Evolutionary conservation across 2,797 vertebrate genomes (phyloP), one percentile per base, ranked within the genome.

Genomic region (Pygocentrus nattereri): DNA sequence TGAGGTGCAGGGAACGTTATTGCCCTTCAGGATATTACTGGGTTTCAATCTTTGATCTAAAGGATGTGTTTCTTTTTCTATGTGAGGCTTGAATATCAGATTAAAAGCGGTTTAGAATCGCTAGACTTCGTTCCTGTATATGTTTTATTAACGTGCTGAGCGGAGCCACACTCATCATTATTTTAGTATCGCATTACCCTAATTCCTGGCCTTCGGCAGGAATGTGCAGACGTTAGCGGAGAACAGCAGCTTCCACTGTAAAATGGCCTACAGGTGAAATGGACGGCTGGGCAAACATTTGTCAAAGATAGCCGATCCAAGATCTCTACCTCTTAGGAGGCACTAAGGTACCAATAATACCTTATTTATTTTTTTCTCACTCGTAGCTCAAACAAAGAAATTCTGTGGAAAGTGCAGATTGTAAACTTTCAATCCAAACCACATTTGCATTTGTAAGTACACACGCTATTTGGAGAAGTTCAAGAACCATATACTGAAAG

Each of bases 1-100:
- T 71, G 47, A 50, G 31, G 47, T 4, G 8, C 7, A 3, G 69
- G 52, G 47, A 71, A 25, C 25, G 19, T 27, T 50, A 16, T 21
- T 18, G 6, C 16, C 7, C 49, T 50, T 52, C 69, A 65, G 62
- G 62, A 65, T 52, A 30, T 71, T 12, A 52, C 69, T 31, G 25
- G 62, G 6, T 34, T 52, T 71, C 49, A 52, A 52, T 71, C 47
- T 71, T 49, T 69, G 44, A 69, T 69, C 67, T 69, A 23, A 31
- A 52, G 27, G 69, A 52, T 71, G 69, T 31, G 34, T 49, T 62
- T 12, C 23, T 70, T 25, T 25, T 23, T 27, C 15, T 50, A 4
- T n/a, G n/a, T 52, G 5, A 71, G 18, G 69, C 69, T 18, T 52
- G 47, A 70, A 52, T 30, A 71, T 71, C 69, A 69, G 30, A 69